Conservation (phyloP, 1,140 invertebrate genomes). For the Hypothenemus hampei region DNA sequence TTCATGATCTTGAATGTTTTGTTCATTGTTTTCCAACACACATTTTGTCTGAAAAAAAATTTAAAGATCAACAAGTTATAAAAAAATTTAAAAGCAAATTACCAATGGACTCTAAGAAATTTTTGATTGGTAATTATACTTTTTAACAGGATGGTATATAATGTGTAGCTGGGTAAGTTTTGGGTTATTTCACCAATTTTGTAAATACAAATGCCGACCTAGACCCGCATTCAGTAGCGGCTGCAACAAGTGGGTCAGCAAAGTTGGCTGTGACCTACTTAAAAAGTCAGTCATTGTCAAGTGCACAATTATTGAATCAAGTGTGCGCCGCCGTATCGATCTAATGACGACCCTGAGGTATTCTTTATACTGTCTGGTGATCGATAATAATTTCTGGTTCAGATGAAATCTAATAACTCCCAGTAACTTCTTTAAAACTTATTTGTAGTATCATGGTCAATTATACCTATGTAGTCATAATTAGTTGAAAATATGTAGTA, state of each 20-base stretch:
- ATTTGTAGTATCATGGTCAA: no score
- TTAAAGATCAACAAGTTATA: no score
- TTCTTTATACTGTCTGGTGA: neutral
- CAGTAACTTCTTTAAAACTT: neutral
- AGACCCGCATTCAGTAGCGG: slow-evolving; percentile 22
- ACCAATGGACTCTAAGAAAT: no score
- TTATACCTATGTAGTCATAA: neutral
- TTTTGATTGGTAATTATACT: no score
- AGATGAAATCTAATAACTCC: neutral
- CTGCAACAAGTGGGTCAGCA: slow-evolving; percentile 18
- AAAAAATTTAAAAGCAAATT: no score
- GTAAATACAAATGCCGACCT: slow-evolving; percentile 20
- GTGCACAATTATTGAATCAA: slow-evolving; percentile 20
- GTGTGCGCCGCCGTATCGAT: slow-evolving; percentile 1
- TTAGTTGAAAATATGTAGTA: neutral
- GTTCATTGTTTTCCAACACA: no score
- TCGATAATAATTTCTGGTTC: neutral
- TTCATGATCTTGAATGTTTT: no score
- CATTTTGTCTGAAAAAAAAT: no score
- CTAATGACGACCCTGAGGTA: slow-evolving; percentile 13
- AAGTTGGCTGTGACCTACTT: slow-evolving; percentile 21
- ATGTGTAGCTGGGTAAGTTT: no score
- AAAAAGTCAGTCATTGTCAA: slow-evolving; percentile 25
- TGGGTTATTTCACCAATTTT: slow-evolving; percentile 13
- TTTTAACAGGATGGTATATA: no score